phyloP scores from a whole-genome alignment of 2,113 vertebrate species.

The Pangasianodon hypophthalmus region DNA sequence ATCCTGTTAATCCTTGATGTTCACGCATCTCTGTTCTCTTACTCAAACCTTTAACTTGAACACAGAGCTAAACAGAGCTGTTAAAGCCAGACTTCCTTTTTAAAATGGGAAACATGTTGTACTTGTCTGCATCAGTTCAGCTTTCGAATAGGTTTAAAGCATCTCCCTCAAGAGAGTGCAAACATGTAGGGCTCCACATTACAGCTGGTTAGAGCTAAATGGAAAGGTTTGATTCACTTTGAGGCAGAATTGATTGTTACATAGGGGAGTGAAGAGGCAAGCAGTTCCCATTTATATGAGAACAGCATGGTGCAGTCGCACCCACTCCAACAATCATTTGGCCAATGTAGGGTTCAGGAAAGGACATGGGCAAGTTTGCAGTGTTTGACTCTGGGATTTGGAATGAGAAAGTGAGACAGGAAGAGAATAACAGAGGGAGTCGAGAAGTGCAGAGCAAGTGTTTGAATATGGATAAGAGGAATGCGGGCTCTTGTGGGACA shows the following conservation, averaged over 20 bases:
- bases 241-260: conserved; percentile 60
- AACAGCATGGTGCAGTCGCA: background rate
- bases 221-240: conserved; percentile 57
- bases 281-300: background rate
- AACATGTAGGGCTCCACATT: conserved; percentile 21
- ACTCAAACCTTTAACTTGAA: background rate
- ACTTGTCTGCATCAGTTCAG: conserved; percentile 10
- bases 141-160: conserved; percentile 8
- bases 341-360: background rate
- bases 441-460: conserved; percentile 7
- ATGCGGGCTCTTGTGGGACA: conserved; percentile 52
- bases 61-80: background rate
- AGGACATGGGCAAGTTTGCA: conserved; percentile 22
- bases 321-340: conserved; percentile 34
- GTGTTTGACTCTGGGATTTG: conserved; percentile 4
- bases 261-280: conserved; percentile 35
- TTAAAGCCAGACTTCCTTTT: conserved; percentile 8
- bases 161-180: conserved; percentile 21
- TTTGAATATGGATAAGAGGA: conserved; percentile 47
- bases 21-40: background rate
- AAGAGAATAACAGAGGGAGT: conserved; percentile 53
- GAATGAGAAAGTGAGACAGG: conserved; percentile 50
- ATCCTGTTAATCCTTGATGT: background rate
- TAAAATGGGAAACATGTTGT: conserved; percentile 26
- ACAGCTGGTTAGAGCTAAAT: conserved; percentile 50